phyloP scores from a whole-genome alignment of 2,888 invertebrate genomes.

The Diarsia rubi region DNA sequence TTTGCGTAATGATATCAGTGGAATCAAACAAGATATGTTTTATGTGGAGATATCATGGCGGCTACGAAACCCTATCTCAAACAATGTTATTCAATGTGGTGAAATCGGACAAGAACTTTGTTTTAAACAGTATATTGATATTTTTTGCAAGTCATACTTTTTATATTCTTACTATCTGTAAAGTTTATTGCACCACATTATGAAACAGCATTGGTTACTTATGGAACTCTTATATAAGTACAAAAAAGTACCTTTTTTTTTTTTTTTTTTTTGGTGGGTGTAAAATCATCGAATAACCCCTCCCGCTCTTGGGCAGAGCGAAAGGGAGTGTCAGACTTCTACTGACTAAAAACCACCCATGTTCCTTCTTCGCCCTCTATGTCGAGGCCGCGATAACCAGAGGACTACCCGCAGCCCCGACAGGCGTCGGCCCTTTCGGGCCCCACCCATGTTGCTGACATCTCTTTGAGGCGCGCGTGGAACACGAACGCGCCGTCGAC shows the following conservation, averaged over 20 bases:
- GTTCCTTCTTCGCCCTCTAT: no score
- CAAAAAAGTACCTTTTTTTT: not conserved
- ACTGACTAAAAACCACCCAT: no score
- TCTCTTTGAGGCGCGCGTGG: no score
- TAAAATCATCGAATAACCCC: no score
- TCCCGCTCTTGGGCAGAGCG: no score
- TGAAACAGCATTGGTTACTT: not conserved
- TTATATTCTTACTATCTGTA: not conserved
- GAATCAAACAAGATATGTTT: constrained; percentile 61
- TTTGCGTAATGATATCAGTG: constrained; percentile 54
- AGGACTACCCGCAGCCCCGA: no score
- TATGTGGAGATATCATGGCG: constrained; percentile 53
- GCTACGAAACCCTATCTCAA: constrained; percentile 51
- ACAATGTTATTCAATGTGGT: constrained; percentile 42
- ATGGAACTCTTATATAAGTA: not conserved
- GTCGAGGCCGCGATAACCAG: no score
- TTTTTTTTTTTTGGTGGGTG: no score
- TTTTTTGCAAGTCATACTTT: constrained; percentile 20
- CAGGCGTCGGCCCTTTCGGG: no score
- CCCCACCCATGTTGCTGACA: no score
- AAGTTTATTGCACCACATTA: constrained; percentile 19
- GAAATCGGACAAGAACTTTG: constrained; percentile 28
- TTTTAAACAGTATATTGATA: not conserved
- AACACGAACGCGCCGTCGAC: no score
- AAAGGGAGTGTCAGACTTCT: no score